Evolutionary conservation across 2,797 vertebrate genomes (phyloP), one percentile per base, ranked within the genome.

Genomic region (Cynodonichthys magdalenae): DNA sequence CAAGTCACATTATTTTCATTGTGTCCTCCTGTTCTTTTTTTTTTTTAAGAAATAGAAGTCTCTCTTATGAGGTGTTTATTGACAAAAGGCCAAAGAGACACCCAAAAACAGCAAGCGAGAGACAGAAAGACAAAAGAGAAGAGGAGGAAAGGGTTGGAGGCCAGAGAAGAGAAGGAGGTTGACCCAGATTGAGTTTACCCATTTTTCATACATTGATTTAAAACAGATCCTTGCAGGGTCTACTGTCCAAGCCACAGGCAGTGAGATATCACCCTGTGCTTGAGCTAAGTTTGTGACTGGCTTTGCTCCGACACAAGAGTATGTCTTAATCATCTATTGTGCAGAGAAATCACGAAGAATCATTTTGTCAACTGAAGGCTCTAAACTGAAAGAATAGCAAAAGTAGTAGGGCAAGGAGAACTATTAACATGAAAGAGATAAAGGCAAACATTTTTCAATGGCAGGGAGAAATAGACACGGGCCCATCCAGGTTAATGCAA

Each of bases 121-220:
- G 57, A 53, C 44, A 74, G 66, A 62, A 74, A 75, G 66, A 71
- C 44, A 80, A 36, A 62, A 74, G 64, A 74, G 75, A 66, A 47
- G 7, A 63, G 54, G 44, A 34, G 64, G 34, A 65, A 73, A 55
- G 46, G 52, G 42, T 48, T 56, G 46, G 18, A 45, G 53, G 11
- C 51, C 34, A 75, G 64, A 53, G n/a, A 67, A 45, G 66, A 69
- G 28, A 67, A 42, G 69, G 57, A 66, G 36, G 64, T 65, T 81
- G 75, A 87, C 78, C 81, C 73, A 84, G 80, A 85, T 74, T 70
- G 63, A 70, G 62, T 83, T 77, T 61, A 71, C 47, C 66, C 71
- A 8, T 77, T 85, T 91, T 83, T 82, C 63, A 80, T 76, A n/a
- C 71, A 70, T 64, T 88, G 79, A 90, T 88, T 86, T 79, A 77